phyloP scores from a whole-genome alignment of 2,888 invertebrate genomes.

The Limnephilus auricula region DNA sequence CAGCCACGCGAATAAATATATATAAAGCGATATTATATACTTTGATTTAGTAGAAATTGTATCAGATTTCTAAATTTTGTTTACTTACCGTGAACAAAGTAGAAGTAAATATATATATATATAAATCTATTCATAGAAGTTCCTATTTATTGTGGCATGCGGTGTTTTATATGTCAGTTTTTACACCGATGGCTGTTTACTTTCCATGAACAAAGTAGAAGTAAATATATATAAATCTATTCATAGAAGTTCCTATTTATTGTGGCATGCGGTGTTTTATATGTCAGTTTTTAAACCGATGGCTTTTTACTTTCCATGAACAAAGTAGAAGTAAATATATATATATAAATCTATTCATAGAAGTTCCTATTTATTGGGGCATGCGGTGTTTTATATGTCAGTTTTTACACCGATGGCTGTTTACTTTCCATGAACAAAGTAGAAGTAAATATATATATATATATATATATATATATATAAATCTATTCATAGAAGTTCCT shows the following conservation, averaged over 20 bases:
- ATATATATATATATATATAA: too few relatives aligned
- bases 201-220: not conserved
- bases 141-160: not conserved
- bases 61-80: not conserved
- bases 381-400: not conserved
- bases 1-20: not conserved
- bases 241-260: too few relatives aligned
- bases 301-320: too few relatives aligned
- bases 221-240: too few relatives aligned
- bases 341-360: not conserved
- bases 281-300: too few relatives aligned
- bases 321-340: not conserved
- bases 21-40: not conserved
- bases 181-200: not conserved
- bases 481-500: too few relatives aligned
- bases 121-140: not conserved
- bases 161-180: not conserved
- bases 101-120: not conserved
- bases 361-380: not conserved
- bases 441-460: not conserved
- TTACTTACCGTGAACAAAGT: not conserved
- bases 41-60: not conserved
- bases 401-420: constrained; percentile 7
- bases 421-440: not conserved
- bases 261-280: too few relatives aligned